phyloP scores from a whole-genome alignment of 2,797 vertebrate genomes.

The Rhinichthys osculus region DNA sequence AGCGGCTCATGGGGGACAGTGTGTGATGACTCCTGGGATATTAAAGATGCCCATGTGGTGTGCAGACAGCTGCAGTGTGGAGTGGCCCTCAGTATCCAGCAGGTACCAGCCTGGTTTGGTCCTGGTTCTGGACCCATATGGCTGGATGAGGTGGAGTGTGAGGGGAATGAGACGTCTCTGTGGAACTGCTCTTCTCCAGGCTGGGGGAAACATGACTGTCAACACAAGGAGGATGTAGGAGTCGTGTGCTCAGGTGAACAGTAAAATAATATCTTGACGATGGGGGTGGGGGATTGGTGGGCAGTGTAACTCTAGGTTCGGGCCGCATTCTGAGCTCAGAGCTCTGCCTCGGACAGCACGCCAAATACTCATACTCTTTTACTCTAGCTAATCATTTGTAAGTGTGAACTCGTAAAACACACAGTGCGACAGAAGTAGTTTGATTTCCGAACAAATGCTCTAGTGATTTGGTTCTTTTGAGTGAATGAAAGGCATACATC shows the following conservation, averaged over 20 bases:
- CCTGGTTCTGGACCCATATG: slow-evolving; percentile 43
- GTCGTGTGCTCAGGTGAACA: not conserved
- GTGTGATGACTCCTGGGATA: slow-evolving; percentile 51
- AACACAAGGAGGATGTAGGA: slow-evolving; percentile 51
- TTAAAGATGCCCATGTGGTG: slow-evolving; percentile 50
- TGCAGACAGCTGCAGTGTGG: slow-evolving; percentile 58
- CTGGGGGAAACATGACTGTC: slow-evolving; percentile 39
- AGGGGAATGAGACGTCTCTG: slow-evolving; percentile 33
- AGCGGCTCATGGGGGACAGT: slow-evolving; percentile 52
- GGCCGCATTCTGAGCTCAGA: too few relatives aligned
- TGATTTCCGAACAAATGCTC: too few relatives aligned
- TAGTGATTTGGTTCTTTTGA: too few relatives aligned
- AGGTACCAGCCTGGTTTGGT: slow-evolving; percentile 35
- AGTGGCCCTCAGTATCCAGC: slow-evolving; percentile 43
- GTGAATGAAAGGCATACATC: too few relatives aligned
- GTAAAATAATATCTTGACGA: too few relatives aligned
- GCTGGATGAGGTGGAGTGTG: slow-evolving; percentile 51
- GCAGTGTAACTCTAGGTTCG: too few relatives aligned
- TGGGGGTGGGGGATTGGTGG: too few relatives aligned
- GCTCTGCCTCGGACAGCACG: too few relatives aligned
- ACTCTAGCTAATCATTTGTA: too few relatives aligned
- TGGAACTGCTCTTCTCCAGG: slow-evolving; percentile 42
- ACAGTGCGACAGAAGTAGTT: too few relatives aligned
- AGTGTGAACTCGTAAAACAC: too few relatives aligned
- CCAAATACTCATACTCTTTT: too few relatives aligned